phyloP scores from a whole-genome alignment of 2,113 vertebrate genomes.

The Dendrocopos noguchii region DNA sequence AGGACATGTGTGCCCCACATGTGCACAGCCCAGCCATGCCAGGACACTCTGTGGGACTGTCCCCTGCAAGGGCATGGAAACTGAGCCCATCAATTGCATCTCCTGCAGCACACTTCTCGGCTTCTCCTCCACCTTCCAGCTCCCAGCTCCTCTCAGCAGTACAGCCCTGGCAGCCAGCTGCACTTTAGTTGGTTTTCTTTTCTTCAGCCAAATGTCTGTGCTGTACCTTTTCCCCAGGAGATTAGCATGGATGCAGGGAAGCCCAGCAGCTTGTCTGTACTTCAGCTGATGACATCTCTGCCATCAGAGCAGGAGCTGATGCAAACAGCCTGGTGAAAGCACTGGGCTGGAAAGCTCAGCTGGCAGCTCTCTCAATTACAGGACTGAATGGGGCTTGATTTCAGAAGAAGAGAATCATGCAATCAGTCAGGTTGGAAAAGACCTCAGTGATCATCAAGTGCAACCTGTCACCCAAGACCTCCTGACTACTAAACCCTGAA shows the following conservation, averaged over 20 bases:
- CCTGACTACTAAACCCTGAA: too few species aligned
- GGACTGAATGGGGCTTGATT: not conserved
- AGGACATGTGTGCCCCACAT: not conserved
- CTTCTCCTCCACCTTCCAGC: not conserved
- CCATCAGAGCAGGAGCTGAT: not conserved
- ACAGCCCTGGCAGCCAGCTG: not conserved
- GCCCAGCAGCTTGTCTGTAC: not conserved
- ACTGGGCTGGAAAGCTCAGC: not conserved
- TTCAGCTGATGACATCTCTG: not conserved
- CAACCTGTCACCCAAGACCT: too few species aligned
- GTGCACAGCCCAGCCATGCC: accelerated
- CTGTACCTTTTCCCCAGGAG: not conserved
- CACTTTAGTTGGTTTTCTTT: not conserved
- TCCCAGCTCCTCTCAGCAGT: not conserved
- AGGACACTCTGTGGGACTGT: not conserved
- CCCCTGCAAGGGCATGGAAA: not conserved
- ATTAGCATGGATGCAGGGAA: not conserved
- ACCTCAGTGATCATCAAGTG: too few species aligned
- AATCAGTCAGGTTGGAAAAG: too few species aligned
- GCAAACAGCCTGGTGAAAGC: not conserved
- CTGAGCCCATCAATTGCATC: not conserved
- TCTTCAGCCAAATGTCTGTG: not conserved
- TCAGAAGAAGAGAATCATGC: not conserved
- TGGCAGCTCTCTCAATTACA: not conserved
- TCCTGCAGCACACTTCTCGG: not conserved